Conservation (phyloP, 2,888 invertebrate species). For the Ectemnius lituratus region DNA sequence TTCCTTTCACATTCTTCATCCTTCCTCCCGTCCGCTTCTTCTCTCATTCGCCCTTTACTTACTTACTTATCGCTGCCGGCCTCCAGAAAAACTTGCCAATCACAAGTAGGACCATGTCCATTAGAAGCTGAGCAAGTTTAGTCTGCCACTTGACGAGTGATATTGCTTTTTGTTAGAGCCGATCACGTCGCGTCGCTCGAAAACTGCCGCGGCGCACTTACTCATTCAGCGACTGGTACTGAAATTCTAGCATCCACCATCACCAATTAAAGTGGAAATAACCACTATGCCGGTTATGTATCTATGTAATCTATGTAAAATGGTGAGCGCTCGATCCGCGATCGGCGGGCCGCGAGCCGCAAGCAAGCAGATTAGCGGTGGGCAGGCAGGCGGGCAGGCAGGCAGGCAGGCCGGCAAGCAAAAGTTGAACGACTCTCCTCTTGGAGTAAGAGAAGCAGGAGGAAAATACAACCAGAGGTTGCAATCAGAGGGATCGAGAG, state of each 20-base stretch:
- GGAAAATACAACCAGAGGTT: conserved; percentile 13
- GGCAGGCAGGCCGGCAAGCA: not conserved
- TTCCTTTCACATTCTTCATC: too few relatives aligned
- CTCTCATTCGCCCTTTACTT: conserved; percentile 10
- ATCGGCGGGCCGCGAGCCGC: not conserved
- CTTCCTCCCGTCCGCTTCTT: not conserved
- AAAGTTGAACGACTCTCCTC: not conserved
- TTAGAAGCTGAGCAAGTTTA: conserved; percentile 57
- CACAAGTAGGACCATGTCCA: conserved; percentile 53
- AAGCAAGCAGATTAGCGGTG: not conserved
- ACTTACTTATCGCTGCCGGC: not conserved
- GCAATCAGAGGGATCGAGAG: conserved; percentile 39
- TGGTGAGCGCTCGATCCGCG: not conserved
- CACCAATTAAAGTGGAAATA: too few relatives aligned
- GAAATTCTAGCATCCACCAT: too few relatives aligned
- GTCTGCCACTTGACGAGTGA: conserved; percentile 55
- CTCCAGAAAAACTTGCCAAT: conserved; percentile 37
- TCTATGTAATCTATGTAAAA: too few relatives aligned
- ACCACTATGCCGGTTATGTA: too few relatives aligned
- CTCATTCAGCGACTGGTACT: not conserved
- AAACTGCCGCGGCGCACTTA: not conserved
- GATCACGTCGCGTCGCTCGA: conserved; percentile 28
- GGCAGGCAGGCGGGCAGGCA: not conserved
- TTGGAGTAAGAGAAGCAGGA: not conserved
- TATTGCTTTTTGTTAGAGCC: conserved; percentile 41